Evolutionary conservation across 2,113 vertebrate genomes (phyloP).

Genomic region (Cinclus cinclus): DNA sequence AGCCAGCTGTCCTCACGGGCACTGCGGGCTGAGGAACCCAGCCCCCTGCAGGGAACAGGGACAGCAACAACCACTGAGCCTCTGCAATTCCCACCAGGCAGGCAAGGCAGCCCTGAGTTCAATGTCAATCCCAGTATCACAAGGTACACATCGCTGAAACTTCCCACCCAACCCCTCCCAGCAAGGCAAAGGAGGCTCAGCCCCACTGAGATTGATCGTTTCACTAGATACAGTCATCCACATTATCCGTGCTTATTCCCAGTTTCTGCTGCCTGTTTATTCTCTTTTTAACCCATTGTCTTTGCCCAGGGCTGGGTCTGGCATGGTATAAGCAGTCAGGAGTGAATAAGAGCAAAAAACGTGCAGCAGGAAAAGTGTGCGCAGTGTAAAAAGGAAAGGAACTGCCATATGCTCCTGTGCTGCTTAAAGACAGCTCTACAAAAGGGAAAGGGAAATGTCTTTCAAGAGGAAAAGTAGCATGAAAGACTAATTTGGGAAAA

Average conservation of each 20-base stretch:
- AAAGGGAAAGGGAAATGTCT: not conserved
- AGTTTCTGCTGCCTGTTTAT: not conserved
- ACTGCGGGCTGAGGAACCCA: constrained; percentile 71
- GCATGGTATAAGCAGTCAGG: not conserved
- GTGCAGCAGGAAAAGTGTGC: not conserved
- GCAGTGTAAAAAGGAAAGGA: not conserved
- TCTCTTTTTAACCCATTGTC: not conserved
- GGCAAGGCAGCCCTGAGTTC: not conserved
- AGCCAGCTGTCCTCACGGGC: constrained; percentile 92
- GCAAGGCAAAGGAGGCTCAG: not conserved
- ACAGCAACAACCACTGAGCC: not conserved
- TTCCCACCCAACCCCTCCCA: not conserved
- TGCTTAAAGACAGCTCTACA: not conserved
- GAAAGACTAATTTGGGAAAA: not conserved
- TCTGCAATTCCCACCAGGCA: not conserved
- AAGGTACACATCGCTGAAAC: not conserved
- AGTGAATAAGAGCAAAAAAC: not conserved
- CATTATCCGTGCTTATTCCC: not conserved
- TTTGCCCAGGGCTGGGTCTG: not conserved
- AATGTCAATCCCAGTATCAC: not conserved
- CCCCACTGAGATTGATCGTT: not conserved
- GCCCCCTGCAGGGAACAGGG: not conserved
- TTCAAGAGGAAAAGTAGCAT: not conserved
- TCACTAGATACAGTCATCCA: not conserved
- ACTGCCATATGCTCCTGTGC: not conserved